Conservation (phyloP, 2,797 vertebrate genomes). For the Dipus sagitta region DNA sequence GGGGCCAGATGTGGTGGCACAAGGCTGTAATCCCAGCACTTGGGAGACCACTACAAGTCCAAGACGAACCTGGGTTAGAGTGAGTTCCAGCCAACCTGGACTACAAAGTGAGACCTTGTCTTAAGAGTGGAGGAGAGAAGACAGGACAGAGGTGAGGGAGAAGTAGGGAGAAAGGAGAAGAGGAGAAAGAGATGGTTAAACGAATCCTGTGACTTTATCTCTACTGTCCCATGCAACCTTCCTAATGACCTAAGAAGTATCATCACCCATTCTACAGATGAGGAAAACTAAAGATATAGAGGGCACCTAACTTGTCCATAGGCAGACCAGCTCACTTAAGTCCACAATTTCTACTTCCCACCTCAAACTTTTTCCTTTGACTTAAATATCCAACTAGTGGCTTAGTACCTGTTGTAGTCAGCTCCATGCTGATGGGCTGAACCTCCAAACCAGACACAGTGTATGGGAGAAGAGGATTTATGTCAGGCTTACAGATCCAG, state of each 20-base stretch:
- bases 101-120: not conserved
- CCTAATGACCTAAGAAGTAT: not conserved
- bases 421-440: too few relatives aligned
- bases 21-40: not conserved
- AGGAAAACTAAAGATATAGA: conserved; percentile 7
- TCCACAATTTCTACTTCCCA: not conserved
- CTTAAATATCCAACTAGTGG: not conserved
- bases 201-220: not conserved
- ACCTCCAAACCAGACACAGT: too few relatives aligned
- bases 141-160: too few relatives aligned
- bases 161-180: too few relatives aligned
- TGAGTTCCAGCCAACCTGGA: not conserved
- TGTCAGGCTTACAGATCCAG: too few relatives aligned
- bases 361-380: not conserved
- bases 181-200: too few relatives aligned
- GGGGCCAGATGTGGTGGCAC: too few relatives aligned
- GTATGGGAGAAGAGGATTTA: too few relatives aligned
- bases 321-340: not conserved
- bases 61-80: not conserved
- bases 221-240: not conserved
- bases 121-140: not conserved
- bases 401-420: not conserved
- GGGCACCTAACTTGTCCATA: not conserved
- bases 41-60: not conserved
- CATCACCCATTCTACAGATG: not conserved